Percentiles rank a stretch among this genome's conserved stretches.
These are phyloP conservation scores for Eutolmus rufibarbis DNA, from an alignment of 2,888 invertebrate genomes.

Conservation along the genomic window DNA sequence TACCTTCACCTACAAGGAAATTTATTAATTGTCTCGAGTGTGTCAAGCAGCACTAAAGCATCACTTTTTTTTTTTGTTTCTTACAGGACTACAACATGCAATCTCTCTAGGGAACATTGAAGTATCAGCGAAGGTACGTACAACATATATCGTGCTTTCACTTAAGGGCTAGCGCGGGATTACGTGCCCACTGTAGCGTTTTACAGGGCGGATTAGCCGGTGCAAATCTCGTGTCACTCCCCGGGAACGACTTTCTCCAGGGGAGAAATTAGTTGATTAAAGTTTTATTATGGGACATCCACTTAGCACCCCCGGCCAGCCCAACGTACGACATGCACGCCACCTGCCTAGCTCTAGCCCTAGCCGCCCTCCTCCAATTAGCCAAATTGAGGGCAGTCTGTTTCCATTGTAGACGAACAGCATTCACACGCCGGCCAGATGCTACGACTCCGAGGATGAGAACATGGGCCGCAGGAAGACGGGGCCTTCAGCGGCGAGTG, in stretches of 20 bases:
- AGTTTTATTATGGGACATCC: slow-evolving; percentile 8
- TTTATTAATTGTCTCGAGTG: background rate
- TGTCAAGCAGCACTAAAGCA: background rate
- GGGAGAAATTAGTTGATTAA: slow-evolving; percentile 10
- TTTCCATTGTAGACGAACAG: slow-evolving; percentile 68
- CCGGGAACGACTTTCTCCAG: background rate
- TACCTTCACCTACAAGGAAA: background rate
- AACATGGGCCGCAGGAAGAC: slow-evolving; percentile 75
- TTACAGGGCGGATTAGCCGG: background rate
- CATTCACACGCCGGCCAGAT: slow-evolving; percentile 71
- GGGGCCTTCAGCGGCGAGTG: slow-evolving; percentile 64
- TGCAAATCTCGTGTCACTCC: background rate
- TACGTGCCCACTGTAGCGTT: background rate
- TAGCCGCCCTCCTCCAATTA: background rate
- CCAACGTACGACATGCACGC: background rate
- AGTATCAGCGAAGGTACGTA: slow-evolving; percentile 58
- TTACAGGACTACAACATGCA: slow-evolving; percentile 62
- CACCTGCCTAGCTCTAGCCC: background rate
- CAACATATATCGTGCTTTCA: background rate
- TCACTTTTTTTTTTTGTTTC: slow-evolving; percentile 33
- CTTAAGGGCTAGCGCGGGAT: background rate
- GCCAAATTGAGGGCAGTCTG: slow-evolving; percentile 14
- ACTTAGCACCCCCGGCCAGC: background rate
- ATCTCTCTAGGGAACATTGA: slow-evolving; percentile 63
- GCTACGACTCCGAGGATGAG: slow-evolving; percentile 84